phyloP scores from a whole-genome alignment of 2,113 vertebrate species.

The Centropus unirufus region DNA sequence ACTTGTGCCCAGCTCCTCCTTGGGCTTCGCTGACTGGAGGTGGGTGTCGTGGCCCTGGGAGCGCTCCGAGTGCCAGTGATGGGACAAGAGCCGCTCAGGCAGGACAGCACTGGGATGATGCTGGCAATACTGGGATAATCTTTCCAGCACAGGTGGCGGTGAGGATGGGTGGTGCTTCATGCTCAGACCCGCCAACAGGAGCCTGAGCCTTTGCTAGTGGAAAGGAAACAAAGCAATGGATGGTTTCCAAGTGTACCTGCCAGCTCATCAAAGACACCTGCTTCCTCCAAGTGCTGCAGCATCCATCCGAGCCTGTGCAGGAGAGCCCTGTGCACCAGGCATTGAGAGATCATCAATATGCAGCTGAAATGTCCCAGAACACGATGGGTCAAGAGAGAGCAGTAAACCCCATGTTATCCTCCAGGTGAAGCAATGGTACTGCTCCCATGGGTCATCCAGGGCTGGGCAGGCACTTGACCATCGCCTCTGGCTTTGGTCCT shows the following conservation, averaged over 20 bases:
- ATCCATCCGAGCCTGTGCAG: fast-evolving
- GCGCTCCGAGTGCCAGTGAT: not conserved
- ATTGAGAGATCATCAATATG: not conserved
- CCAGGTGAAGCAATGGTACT: not conserved
- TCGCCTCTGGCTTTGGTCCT: not conserved
- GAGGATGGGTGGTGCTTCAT: not conserved
- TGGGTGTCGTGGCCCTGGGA: not conserved
- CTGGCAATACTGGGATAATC: not conserved
- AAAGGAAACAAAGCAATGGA: not conserved
- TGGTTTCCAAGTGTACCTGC: not conserved
- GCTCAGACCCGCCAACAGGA: not conserved
- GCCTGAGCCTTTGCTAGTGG: not conserved
- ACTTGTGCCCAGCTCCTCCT: not conserved
- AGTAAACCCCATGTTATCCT: not conserved
- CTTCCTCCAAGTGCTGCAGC: not conserved
- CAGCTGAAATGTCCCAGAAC: not conserved
- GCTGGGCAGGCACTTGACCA: not conserved
- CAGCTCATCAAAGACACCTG: not conserved
- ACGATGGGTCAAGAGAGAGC: fast-evolving
- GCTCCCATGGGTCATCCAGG: not conserved
- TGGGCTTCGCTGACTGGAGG: fast-evolving
- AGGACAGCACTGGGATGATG: not conserved
- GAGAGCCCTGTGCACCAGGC: not conserved
- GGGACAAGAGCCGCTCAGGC: not conserved
- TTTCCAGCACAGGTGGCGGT: not conserved